Percentiles rank a stretch among this genome's conserved stretches.
phyloP scores from a whole-genome alignment of 1,140 invertebrate species.

The Calliphora vicina region DNA sequence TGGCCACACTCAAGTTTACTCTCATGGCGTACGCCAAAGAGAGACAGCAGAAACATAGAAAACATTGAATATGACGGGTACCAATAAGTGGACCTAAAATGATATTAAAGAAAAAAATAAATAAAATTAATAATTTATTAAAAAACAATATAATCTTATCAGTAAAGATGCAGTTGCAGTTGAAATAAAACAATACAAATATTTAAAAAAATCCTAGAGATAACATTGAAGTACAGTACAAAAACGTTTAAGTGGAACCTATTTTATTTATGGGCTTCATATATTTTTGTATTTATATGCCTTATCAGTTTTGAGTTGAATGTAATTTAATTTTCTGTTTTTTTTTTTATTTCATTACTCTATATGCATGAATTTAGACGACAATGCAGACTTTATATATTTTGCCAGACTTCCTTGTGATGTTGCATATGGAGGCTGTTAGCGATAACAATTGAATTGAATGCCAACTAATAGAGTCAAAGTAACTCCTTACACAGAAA shows the following conservation, averaged over 20 bases:
- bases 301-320: neutral
- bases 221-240: neutral
- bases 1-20: conserved; percentile 74
- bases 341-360: too few species aligned
- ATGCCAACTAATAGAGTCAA: too few species aligned
- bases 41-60: conserved; percentile 73
- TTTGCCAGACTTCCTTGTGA: too few species aligned
- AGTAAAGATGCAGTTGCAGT: neutral
- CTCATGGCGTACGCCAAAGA: conserved; percentile 71
- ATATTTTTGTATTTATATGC: neutral
- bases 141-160: neutral
- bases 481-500: too few species aligned
- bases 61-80: conserved; percentile 71
- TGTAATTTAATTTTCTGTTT: neutral
- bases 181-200: neutral
- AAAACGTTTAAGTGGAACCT: neutral
- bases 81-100: conserved; percentile 63
- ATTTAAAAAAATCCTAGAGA: neutral
- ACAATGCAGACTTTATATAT: too few species aligned
- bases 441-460: too few species aligned
- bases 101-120: conserved; percentile 19
- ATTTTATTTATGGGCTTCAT: too few species aligned
- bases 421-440: too few species aligned
- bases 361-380: too few species aligned
- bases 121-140: neutral